These are phyloP conservation scores for Ptychadena robeensis DNA, from an alignment of 2,797 vertebrate species.

Conservation along the genomic window DNA sequence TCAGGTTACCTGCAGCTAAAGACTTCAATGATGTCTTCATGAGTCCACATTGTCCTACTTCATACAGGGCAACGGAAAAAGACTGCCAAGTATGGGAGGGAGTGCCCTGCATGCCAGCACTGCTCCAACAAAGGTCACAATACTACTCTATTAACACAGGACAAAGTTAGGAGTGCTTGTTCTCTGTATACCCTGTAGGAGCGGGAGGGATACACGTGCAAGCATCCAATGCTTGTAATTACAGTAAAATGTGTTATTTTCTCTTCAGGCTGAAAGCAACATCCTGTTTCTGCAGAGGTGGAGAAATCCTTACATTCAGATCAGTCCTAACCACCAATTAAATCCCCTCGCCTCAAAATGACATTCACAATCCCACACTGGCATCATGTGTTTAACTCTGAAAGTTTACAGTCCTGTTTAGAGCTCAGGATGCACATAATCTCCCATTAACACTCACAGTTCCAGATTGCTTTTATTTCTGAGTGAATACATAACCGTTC, in stretches of 20 bases:
- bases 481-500: constrained; percentile 11
- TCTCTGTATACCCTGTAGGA: constrained; percentile 31
- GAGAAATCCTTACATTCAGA: constrained; percentile 49
- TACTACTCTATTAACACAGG: constrained; percentile 34
- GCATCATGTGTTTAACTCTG: constrained; percentile 45
- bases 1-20: constrained; percentile 55
- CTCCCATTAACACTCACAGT: constrained; percentile 31
- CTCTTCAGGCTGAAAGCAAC: constrained; percentile 53
- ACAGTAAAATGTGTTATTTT: constrained; percentile 58
- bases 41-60: constrained; percentile 28
- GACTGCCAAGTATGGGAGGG: constrained; percentile 36
- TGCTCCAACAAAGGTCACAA: constrained; percentile 35
- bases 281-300: constrained; percentile 56
- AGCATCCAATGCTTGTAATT: constrained; percentile 53
- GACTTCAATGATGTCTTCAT: constrained; percentile 58
- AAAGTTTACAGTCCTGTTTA: constrained; percentile 22
- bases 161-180: constrained; percentile 47
- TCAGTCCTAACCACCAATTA: constrained; percentile 57
- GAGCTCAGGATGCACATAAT: not conserved
- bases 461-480: constrained; percentile 2
- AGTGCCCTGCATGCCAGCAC: constrained; percentile 19
- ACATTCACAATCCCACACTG: constrained; percentile 48
- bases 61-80: constrained; percentile 19
- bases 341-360: constrained; percentile 48
- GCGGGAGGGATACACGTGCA: constrained; percentile 52